Percentiles rank a stretch among this genome's conserved stretches.
These are phyloP conservation scores for Baccha elongata DNA, from an alignment of 2,888 invertebrate species.

Conservation along the genomic window DNA sequence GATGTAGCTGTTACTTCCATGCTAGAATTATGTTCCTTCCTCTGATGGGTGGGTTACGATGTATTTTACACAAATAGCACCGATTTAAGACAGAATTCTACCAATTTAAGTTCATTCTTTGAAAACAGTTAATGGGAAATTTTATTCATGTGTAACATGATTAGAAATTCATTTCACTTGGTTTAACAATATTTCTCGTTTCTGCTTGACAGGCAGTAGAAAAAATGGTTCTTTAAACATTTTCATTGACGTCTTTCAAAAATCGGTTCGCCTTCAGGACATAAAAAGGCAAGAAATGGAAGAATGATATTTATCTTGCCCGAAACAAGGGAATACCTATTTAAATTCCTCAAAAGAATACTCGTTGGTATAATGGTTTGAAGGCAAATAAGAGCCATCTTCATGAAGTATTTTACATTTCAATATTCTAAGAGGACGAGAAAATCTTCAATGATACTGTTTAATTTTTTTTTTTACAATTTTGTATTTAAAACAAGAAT, in stretches of 20 bases:
- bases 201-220: conserved; percentile 34
- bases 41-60: neutral
- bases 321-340: conserved; percentile 26
- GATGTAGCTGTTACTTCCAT: conserved; percentile 10
- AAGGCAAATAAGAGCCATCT: too few relatives aligned
- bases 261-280: conserved; percentile 45
- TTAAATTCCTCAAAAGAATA: neutral
- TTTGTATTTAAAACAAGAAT: too few relatives aligned
- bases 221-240: conserved; percentile 66
- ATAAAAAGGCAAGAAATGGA: conserved; percentile 48
- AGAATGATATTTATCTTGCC: conserved; percentile 56
- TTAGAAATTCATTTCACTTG: conserved; percentile 70
- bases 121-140: conserved; percentile 50
- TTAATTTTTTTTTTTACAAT: too few relatives aligned
- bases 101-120: conserved; percentile 38
- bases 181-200: conserved; percentile 39
- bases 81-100: conserved; percentile 11
- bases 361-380: too few relatives aligned
- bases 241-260: conserved; percentile 54
- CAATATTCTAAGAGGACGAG: neutral
- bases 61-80: neutral
- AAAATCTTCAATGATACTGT: neutral
- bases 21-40: conserved; percentile 22
- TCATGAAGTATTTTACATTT: too few relatives aligned
- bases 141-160: conserved; percentile 70